These are phyloP conservation scores for Nettapus auritus DNA, from an alignment of 2,113 vertebrate species.

Conservation along the genomic window DNA sequence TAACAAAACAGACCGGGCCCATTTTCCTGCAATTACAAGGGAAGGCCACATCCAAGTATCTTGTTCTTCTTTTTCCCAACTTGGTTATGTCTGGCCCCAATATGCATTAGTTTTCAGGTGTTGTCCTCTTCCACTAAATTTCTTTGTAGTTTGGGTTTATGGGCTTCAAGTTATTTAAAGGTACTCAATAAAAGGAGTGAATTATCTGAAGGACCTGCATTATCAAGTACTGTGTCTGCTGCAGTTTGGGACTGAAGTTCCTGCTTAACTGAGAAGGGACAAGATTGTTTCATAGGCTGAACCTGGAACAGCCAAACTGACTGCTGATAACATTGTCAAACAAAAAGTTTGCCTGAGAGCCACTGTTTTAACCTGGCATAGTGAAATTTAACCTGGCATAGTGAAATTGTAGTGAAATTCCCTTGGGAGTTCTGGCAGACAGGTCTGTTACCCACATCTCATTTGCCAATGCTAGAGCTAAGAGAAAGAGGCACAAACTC, in stretches of 20 bases:
- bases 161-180: constrained; percentile 49
- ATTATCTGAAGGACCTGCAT: constrained; percentile 5
- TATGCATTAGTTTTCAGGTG: neutral
- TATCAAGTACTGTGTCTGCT: constrained; percentile 9
- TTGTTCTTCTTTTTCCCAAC: neutral
- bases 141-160: constrained; percentile 10
- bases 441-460: neutral
- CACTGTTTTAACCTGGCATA: neutral
- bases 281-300: neutral
- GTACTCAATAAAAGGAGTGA: constrained; percentile 30
- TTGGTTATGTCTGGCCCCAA: neutral
- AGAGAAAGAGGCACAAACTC: neutral
- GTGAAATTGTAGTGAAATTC: constrained; percentile 29
- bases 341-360: neutral
- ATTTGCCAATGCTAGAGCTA: neutral
- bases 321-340: neutral
- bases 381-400: neutral
- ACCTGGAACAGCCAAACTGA: neutral
- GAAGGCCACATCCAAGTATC: constrained; percentile 10
- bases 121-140: neutral
- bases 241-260: neutral
- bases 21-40: neutral
- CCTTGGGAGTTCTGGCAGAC: constrained; percentile 3
- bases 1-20: constrained; percentile 34
- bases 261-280: neutral